Conservation (phyloP, 2,113 vertebrate genomes). For the Triplophysa rosa region DNA sequence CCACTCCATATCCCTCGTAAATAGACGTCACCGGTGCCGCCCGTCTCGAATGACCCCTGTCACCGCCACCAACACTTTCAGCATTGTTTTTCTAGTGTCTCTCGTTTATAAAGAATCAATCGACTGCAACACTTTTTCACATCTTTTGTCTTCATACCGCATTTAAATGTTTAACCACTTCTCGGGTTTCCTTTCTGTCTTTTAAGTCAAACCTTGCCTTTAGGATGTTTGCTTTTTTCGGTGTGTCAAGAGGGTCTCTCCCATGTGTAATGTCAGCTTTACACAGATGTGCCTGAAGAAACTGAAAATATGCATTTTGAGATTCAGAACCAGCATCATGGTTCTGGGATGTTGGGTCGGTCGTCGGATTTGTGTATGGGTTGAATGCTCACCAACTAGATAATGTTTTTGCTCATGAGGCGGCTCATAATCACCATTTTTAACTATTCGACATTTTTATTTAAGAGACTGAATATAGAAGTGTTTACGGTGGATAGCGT, state of each 20-base stretch:
- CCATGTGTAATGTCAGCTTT: constrained; percentile 5
- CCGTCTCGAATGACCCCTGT: not conserved
- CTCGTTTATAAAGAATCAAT: not conserved
- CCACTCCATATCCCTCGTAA: constrained; percentile 17
- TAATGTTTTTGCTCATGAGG: constrained; percentile 42
- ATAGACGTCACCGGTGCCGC: not conserved
- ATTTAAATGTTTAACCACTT: not conserved
- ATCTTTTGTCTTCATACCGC: not conserved
- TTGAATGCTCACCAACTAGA: constrained; percentile 62
- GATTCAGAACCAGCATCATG: constrained; percentile 7
- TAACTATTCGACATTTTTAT: constrained; percentile 42
- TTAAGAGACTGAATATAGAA: constrained; percentile 34
- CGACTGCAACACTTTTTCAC: not conserved
- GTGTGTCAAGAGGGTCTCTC: not conserved
- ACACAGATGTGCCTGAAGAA: constrained; percentile 18
- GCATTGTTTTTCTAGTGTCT: not conserved
- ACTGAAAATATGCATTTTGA: not conserved
- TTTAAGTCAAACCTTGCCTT: not conserved
- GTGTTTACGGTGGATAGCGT: constrained; percentile 39
- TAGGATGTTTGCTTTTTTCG: not conserved
- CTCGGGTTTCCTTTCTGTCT: not conserved
- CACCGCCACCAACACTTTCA: not conserved
- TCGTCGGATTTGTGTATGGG: constrained; percentile 33
- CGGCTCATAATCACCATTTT: constrained; percentile 46
- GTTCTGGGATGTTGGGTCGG: constrained; percentile 11